These are phyloP conservation scores for Melanotaenia duboulayi DNA, from an alignment of 2,113 vertebrate genomes.

Conservation along the genomic window DNA sequence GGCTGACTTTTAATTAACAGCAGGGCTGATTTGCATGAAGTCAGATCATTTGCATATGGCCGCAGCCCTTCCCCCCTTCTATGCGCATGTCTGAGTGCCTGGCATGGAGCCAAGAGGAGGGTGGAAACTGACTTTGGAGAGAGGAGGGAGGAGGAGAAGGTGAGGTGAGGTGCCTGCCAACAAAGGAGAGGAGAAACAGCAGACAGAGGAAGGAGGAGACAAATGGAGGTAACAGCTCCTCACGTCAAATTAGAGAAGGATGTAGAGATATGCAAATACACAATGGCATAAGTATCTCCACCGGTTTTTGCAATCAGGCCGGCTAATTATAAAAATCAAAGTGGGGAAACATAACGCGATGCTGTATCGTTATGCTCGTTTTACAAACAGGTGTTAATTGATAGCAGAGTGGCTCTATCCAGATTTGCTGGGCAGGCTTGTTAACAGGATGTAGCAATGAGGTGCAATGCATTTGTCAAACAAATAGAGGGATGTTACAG, in stretches of 20 bases:
- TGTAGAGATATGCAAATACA: slow-evolving; percentile 25
- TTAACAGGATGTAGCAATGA: slow-evolving; percentile 4
- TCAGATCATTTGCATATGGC: slow-evolving; percentile 63
- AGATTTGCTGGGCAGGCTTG: slow-evolving; percentile 18
- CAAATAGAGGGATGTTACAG: neutral
- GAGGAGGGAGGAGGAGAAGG: slow-evolving; percentile 49
- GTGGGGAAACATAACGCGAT: neutral
- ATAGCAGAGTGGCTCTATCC: slow-evolving; percentile 33
- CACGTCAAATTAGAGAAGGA: slow-evolving; percentile 1
- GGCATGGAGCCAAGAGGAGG: slow-evolving; percentile 63
- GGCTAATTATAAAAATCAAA: slow-evolving; percentile 47
- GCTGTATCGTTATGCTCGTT: slow-evolving; percentile 33
- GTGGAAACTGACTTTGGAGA: slow-evolving; percentile 42
- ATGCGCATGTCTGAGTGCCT: slow-evolving; percentile 63
- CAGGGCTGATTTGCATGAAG: slow-evolving; percentile 61
- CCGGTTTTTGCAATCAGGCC: slow-evolving; percentile 45
- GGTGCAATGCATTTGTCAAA: slow-evolving; percentile 16
- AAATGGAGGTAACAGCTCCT: slow-evolving; percentile 49
- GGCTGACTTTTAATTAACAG: slow-evolving; percentile 80
- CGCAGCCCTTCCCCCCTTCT: slow-evolving; percentile 13
- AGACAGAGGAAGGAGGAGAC: slow-evolving; percentile 57
- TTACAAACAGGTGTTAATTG: slow-evolving; percentile 64
- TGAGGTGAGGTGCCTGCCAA: slow-evolving; percentile 61
- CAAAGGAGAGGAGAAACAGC: slow-evolving; percentile 54
- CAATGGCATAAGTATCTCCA: slow-evolving; percentile 7